Percentiles rank a stretch among this genome's conserved stretches.
Conservation (phyloP, 2,113 vertebrate genomes). For the Pangasianodon gigas region DNA sequence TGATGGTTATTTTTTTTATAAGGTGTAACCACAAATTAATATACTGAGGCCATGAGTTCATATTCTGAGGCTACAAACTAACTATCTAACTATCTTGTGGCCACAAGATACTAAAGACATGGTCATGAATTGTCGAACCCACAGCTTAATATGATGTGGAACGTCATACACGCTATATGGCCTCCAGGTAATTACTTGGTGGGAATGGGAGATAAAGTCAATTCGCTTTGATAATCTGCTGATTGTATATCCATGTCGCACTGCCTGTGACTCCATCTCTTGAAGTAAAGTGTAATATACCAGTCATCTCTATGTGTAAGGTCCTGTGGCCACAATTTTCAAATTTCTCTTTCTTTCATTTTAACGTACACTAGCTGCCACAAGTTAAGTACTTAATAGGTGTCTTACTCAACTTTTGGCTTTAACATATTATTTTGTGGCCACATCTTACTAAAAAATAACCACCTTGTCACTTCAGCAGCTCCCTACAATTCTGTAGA, state of each 20-base stretch:
- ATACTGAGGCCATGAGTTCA: background rate
- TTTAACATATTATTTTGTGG: background rate
- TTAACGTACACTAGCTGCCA: background rate
- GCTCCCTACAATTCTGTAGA: background rate
- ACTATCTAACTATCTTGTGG: background rate
- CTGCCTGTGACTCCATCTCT: background rate
- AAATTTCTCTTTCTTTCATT: background rate
- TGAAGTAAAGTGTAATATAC: background rate
- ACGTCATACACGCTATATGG: background rate
- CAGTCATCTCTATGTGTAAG: background rate
- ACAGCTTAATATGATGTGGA: background rate
- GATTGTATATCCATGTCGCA: background rate
- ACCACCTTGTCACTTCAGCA: background rate
- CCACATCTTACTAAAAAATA: background rate
- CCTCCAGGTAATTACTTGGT: background rate
- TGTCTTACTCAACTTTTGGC: background rate
- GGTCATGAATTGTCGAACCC: background rate
- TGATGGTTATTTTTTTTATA: background rate
- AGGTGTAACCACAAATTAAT: background rate
- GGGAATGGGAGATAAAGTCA: background rate
- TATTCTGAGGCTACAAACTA: background rate
- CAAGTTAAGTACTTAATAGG: background rate
- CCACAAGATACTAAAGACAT: background rate
- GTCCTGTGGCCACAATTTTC: background rate
- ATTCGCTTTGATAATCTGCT: background rate